phyloP scores from a whole-genome alignment of 2,113 vertebrate genomes.

The Ia io region DNA sequence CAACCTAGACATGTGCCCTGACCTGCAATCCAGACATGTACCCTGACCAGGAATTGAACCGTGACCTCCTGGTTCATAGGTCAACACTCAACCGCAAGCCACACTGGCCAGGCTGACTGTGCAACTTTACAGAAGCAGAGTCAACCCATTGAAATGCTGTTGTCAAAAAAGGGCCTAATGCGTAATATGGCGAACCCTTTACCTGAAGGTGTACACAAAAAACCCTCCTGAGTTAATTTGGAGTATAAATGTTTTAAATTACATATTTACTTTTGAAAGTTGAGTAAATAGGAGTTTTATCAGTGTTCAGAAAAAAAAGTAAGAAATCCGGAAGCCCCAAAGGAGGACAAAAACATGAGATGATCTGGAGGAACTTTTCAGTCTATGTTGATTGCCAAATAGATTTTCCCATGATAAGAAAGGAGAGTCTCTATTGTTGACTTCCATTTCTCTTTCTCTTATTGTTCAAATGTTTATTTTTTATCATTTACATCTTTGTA shows the following conservation, averaged over 20 bases:
- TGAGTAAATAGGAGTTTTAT: neutral
- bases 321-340: neutral
- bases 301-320: neutral
- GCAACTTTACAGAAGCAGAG: neutral
- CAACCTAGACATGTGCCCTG: too few species aligned
- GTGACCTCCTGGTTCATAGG: too few species aligned
- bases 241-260: neutral
- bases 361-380: neutral
- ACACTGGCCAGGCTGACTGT: neutral
- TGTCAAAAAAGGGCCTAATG: neutral
- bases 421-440: neutral
- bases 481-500: neutral
- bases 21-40: too few species aligned
- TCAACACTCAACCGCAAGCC: too few species aligned
- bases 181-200: neutral
- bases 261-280: slow-evolving; percentile 5
- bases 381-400: neutral
- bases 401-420: neutral
- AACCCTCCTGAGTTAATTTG: neutral
- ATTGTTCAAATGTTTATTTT: neutral
- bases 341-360: neutral
- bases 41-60: too few species aligned
- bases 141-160: neutral
- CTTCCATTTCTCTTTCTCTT: neutral
- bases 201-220: neutral